These are phyloP conservation scores for Siniperca knerii DNA, from an alignment of 2,113 vertebrate genomes.

Conservation along the genomic window DNA sequence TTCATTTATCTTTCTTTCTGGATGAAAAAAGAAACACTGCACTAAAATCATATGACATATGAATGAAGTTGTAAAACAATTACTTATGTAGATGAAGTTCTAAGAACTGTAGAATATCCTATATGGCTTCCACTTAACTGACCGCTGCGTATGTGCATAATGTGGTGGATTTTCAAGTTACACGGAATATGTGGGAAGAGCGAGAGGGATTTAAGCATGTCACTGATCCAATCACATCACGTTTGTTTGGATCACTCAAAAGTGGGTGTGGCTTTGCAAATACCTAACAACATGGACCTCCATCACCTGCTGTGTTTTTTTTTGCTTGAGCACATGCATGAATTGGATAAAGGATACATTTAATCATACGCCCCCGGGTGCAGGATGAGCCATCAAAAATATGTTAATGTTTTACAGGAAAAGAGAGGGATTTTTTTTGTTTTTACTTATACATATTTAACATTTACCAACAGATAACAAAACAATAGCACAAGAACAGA, in stretches of 20 bases:
- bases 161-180: neutral
- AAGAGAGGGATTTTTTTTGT: no score
- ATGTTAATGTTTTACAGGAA: no score
- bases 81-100: neutral
- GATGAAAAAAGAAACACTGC: neutral
- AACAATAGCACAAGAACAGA: no score
- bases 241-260: neutral
- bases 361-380: no score
- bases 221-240: neutral
- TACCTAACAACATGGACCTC: neutral
- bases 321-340: no score
- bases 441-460: no score
- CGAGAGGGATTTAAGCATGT: neutral
- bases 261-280: neutral
- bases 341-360: no score
- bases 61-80: neutral
- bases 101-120: neutral
- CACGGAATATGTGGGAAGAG: neutral
- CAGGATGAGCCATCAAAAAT: no score
- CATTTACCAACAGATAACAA: no score
- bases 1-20: neutral
- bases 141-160: no score
- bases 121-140: neutral
- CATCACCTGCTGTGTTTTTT: neutral
- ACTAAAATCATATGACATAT: neutral